Evolutionary conservation across 2,797 vertebrate genomes (phyloP), one percentile per base, ranked within the genome.

Genomic region (Dendrocincla fuliginosa): DNA sequence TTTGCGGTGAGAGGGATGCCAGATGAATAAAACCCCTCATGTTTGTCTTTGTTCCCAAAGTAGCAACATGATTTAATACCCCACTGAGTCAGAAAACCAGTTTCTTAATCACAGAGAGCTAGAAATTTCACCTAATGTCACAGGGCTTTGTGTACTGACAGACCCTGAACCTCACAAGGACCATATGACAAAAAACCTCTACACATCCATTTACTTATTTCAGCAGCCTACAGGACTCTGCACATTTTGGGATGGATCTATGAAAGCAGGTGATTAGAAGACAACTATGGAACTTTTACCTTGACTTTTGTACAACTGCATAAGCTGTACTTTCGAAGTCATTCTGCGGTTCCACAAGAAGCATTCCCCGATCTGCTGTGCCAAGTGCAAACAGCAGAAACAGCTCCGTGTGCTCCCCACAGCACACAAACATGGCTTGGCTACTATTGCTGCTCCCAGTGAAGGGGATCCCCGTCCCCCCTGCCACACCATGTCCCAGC

Each of bases 401-500:
- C 13, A 81, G 16, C 63, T 41, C 5, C 22, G 16, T 3, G 42
- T 18, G 71, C 35, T 39, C 13, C 10, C n/a, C 12, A 33, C 14
- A 56, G 20, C 5, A 39, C 22, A 9, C 11, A 79, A 82, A 33
- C 32, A 32, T 1, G 3, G 44, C 47, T 76, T 69, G 65, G 28
- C 13, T 59, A 7, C 52, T 50, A 4, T 11, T 50, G 6, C 28
- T 52, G 44, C 25, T 67, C 17, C 16, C 32, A 56, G 37, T 5
- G n/a, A 39, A 74, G 8, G 37, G 16, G 9, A 64, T 47, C 13
- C 2, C 0, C 8, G 53, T 39, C 23, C 41, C 37, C 44, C 46
- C 47, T 61, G 10, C 14, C 16, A 1, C 0, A 3, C 11, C 24
- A 27, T 16, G 8, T 23, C 24, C n/a, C 60, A 81, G 73, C 35